Base-by-base conservation (phyloP, 2,797 vertebrate genomes). In the Melanotaenia pygmaea region DNA sequence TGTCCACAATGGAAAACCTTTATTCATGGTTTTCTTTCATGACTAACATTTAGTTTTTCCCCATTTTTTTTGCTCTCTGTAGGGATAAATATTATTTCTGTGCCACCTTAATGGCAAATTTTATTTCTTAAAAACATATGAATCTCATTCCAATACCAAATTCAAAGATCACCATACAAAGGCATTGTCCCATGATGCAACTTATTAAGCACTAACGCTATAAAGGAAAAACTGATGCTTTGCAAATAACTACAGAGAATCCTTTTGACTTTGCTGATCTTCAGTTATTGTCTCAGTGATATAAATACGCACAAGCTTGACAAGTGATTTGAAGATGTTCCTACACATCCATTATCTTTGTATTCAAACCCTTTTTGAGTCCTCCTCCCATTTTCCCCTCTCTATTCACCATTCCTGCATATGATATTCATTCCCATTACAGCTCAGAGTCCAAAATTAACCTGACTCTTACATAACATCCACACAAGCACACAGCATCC, bases 381-480 rank as follows among this genome's bases (percentile, higher is more conserved):
- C 47, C 28, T 20, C 40, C 32, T 22, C 40, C 13, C 26, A 32
- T 34, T 24, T 53, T 8, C 28, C 34, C 13, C 3, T 18, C 30
- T 59, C 43, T 24, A 12, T 37, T 59, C 60, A 50, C 45, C 32
- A 54, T 74, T 67, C 18, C 56, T 57, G 58, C 59, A 63, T 73
- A 69, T 86, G 73, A 72, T 81, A 84, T 87, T 89, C 59, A 81
- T 83, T 88, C 83, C 80, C 69, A 61, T 79, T 77, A 82, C 72
- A 70, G 80, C 71, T 80, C 47, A 51, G 60, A 58, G 64, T 70
- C 85, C 81, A 83, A 85, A 89, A 86, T 92, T 69, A 91, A 88
- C 81, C 82, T 77, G 59, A 74, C 72, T 83, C 74, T 90, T 90
- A 67, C 53, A 64, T 90, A 90, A 89, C 67, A 70, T n/a, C 13